phyloP scores from a whole-genome alignment of 2,797 vertebrate genomes.

The Scomberomorus guttatus region DNA sequence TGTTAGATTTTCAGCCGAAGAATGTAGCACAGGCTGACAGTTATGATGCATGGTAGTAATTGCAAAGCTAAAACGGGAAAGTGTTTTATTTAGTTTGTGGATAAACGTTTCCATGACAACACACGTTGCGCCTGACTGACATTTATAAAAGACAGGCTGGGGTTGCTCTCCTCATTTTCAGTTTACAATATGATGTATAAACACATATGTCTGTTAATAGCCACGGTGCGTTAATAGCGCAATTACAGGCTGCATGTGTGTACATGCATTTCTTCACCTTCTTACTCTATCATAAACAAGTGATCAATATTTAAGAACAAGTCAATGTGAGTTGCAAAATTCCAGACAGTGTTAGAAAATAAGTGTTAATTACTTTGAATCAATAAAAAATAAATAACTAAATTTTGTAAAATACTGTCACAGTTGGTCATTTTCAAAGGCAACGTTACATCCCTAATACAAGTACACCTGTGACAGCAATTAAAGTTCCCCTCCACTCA shows the following conservation, averaged over 20 bases:
- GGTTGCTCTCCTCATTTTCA: conserved; percentile 16
- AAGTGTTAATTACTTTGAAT: too few species aligned
- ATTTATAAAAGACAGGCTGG: conserved; percentile 47
- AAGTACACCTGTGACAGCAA: background rate
- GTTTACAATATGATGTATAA: background rate
- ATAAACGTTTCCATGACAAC: conserved; percentile 54
- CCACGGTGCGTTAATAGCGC: background rate
- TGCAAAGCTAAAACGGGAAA: conserved; percentile 41
- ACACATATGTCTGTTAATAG: background rate
- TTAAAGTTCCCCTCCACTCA: too few species aligned
- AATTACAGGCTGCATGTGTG: conserved; percentile 1
- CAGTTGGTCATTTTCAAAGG: too few species aligned
- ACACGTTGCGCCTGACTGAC: conserved; percentile 28
- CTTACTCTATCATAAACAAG: background rate
- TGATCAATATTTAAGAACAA: background rate
- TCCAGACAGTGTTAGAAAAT: too few species aligned
- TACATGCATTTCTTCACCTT: background rate
- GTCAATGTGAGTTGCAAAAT: background rate
- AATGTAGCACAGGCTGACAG: conserved; percentile 21
- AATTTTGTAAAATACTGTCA: background rate
- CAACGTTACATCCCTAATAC: too few species aligned
- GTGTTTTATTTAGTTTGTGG: conserved; percentile 45
- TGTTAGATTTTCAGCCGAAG: conserved; percentile 24
- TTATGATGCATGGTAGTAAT: conserved; percentile 39
- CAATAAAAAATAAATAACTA: background rate